Evolutionary conservation across 2,113 vertebrate genomes (phyloP).

Genomic region (Arenaria interpres): DNA sequence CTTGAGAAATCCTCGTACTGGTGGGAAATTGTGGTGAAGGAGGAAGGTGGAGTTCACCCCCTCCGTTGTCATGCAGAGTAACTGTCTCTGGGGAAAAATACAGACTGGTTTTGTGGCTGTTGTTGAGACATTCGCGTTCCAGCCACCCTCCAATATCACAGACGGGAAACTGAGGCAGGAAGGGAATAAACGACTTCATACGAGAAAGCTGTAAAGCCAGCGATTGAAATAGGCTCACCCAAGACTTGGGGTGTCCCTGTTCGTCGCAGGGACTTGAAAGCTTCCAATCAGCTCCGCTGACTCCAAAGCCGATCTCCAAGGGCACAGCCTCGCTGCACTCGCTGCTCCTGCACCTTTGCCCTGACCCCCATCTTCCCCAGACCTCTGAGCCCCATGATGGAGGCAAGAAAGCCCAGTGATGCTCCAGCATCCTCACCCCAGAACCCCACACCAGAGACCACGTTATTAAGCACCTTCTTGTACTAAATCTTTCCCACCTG

Average conservation of each 20-base stretch:
- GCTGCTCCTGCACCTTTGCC: not conserved
- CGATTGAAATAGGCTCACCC: rapidly evolving
- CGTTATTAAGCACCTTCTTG: rapidly evolving
- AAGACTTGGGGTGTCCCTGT: not conserved
- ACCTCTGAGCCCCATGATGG: not conserved
- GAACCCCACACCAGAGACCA: not conserved
- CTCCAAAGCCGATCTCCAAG: not conserved
- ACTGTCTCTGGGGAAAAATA: not conserved
- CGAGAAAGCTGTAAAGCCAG: not conserved
- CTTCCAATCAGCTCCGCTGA: not conserved
- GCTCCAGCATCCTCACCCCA: not conserved
- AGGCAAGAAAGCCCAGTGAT: rapidly evolving
- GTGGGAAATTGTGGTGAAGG: not conserved
- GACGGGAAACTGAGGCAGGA: not conserved
- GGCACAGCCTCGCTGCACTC: not conserved
- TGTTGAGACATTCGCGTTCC: not conserved
- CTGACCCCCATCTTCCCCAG: not conserved
- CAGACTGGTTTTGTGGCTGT: not conserved
- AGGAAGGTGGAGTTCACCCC: not conserved
- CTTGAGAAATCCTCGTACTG: rapidly evolving
- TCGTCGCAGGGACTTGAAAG: not conserved
- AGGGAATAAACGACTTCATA: not conserved
- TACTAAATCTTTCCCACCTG: not conserved
- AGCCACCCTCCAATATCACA: not conserved
- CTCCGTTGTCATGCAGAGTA: rapidly evolving